Evolutionary conservation across 1,140 invertebrate genomes (phyloP), one percentile per base, ranked within the genome.

Genomic region (Zaprionus inermis): DNA sequence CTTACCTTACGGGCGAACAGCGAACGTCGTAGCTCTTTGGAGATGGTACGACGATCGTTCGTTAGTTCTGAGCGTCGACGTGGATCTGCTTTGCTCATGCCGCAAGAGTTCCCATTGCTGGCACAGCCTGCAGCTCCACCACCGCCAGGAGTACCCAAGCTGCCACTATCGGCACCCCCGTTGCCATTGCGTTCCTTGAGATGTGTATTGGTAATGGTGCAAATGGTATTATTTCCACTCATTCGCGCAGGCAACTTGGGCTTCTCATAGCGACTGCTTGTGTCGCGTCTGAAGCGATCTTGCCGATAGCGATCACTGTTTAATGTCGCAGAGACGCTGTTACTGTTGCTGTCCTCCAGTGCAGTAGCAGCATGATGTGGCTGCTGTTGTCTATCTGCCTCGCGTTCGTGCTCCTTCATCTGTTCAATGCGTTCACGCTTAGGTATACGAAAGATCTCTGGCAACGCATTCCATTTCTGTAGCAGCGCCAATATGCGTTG

Each of bases 391-490:
- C 91, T 56, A 49, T 93, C 91, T 4, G 97, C 97, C 94, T 98
- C 97, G 65, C 96, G 93, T 92, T 98, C 97, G 84, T 98, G 97
- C 84, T 98, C 97, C 89, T 97, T 97, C 96, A 98, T 97, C 92
- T 97, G 96, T 90, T 98, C 96, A 52, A 98, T 96, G 54, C 97
- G 94, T 86, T 98, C 97, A 80, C 98, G 98, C 92, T 98, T 98
- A 10, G 98, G 98, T 85, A 99, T 99, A 92, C 97, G 95, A 90
- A 98, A 99, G 20, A 97, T 95, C 78, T 94, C 94, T 74, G 94
- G 91, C 30, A 93, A 72, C 0, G 78, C 60, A 22, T 78, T 71
- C 92, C 92, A 92, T 7, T 78, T 80, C 1, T 61, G 57, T 0
- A 90, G 46, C 6, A 92, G 18, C 1, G 46, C 63, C 30, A 55